Conservation (phyloP, 2,888 invertebrate species). For the Strigamia maritima region DNA sequence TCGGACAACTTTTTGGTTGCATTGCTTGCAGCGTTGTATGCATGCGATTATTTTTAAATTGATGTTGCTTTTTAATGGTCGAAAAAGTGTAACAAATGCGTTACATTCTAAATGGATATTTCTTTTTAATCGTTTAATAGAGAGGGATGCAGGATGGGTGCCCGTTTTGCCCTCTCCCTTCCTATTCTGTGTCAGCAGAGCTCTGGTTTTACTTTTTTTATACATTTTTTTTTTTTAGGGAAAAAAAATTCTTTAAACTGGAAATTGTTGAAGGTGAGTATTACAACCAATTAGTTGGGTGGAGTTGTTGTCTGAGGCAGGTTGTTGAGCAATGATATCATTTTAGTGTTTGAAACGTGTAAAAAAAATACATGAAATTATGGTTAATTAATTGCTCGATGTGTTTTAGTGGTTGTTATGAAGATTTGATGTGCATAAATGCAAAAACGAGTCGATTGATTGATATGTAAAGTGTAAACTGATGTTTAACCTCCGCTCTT, state of each 20-base stretch:
- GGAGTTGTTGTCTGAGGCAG: constrained; percentile 3
- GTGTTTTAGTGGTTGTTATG: too few species aligned
- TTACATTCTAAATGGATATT: not conserved
- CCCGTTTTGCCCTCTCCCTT: not conserved
- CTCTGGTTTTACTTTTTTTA: not conserved
- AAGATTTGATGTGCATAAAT: too few species aligned
- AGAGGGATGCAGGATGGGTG: not conserved
- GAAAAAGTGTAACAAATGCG: not conserved
- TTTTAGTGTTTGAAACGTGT: not conserved
- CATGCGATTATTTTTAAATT: not conserved
- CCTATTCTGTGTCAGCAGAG: not conserved
- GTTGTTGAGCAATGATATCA: constrained; percentile 22
- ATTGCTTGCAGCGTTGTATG: not conserved
- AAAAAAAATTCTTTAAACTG: not conserved
- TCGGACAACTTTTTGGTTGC: not conserved
- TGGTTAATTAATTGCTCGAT: not conserved
- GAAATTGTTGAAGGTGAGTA: constrained; percentile 1
- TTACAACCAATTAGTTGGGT: constrained; percentile 32
- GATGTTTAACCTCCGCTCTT: too few species aligned
- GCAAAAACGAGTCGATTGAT: too few species aligned
- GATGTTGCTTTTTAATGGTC: not conserved
- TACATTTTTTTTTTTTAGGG: not conserved
- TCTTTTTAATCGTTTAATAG: not conserved
- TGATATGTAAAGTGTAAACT: too few species aligned
- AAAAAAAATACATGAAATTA: not conserved